A percentile compares a stretch with the other conserved stretches of the same genome.
Evolutionary conservation across 2,888 invertebrate genomes (phyloP).

Genomic region (Heliothis peltigera): DNA sequence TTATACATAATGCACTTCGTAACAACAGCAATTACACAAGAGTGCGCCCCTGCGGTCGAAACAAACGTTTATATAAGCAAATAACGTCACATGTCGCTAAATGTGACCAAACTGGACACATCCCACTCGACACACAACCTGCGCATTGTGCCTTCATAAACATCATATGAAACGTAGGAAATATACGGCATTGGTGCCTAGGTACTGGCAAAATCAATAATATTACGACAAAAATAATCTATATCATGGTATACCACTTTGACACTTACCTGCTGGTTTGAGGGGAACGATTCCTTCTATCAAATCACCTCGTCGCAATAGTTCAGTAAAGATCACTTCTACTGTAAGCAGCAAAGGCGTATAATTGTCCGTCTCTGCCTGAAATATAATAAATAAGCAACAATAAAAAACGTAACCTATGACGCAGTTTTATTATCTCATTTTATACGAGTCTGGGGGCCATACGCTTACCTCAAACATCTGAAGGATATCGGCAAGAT

Average conservation of each 20-base stretch:
- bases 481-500: conserved; percentile 92
- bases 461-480: conserved; percentile 90
- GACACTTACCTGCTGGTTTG: conserved; percentile 87
- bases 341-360: conserved; percentile 91
- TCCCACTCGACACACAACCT: conserved; percentile 30
- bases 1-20: conserved; percentile 25
- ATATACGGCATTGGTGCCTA: conserved; percentile 13
- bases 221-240: conserved; percentile 59
- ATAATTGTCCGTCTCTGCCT: conserved; percentile 85
- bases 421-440: conserved; percentile 69
- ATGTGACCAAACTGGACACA: conserved; percentile 56
- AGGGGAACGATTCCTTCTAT: conserved; percentile 90
- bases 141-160: conserved; percentile 6
- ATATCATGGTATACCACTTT: conserved; percentile 51
- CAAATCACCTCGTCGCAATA: conserved; percentile 92
- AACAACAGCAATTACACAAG: conserved; percentile 65
- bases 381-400: conserved; percentile 71
- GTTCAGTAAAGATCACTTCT: conserved; percentile 92
- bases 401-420: conserved; percentile 73
- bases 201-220: conserved; percentile 73
- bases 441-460: conserved; percentile 30
- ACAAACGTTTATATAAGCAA: conserved; percentile 68
- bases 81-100: conserved; percentile 73
- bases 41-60: conserved; percentile 42
- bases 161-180: conserved; percentile 5